phyloP scores from a whole-genome alignment of 2,888 invertebrate species.

The Agrochola lychnidis region DNA sequence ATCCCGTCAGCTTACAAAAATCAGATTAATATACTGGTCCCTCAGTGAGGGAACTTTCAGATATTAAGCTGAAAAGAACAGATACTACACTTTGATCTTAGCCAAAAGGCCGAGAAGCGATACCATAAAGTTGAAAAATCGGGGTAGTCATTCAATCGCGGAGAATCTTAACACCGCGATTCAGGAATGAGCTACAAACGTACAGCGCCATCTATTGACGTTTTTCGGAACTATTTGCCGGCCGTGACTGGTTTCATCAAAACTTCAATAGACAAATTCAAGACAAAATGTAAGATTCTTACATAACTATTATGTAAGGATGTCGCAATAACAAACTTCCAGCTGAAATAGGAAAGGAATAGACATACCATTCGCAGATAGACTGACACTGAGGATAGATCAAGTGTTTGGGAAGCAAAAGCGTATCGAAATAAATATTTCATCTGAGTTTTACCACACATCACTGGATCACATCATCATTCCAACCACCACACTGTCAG shows the following conservation, averaged over 20 bases:
- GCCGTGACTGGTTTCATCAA: not conserved
- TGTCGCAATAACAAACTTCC: not conserved
- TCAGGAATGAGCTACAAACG: not conserved
- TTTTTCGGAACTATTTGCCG: not conserved
- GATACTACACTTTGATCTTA: constrained; percentile 13
- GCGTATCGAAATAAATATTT: not conserved
- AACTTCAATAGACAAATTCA: not conserved
- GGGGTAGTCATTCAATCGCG: too few relatives aligned
- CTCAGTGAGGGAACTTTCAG: too few relatives aligned
- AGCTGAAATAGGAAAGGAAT: not conserved
- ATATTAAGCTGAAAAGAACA: too few relatives aligned
- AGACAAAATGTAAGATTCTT: not conserved
- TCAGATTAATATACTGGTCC: too few relatives aligned
- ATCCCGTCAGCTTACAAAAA: too few relatives aligned
- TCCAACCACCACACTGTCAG: too few relatives aligned
- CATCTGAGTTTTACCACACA: not conserved
- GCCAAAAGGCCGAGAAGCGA: not conserved
- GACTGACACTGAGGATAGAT: not conserved
- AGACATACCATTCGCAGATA: not conserved
- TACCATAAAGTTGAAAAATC: too few relatives aligned
- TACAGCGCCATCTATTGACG: not conserved
- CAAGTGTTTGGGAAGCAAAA: not conserved
- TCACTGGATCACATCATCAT: too few relatives aligned
- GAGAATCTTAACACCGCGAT: not conserved
- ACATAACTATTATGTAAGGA: not conserved